Evolutionary conservation across 2,113 vertebrate species (phyloP).

Genomic region (Pristiophorus japonicus): DNA sequence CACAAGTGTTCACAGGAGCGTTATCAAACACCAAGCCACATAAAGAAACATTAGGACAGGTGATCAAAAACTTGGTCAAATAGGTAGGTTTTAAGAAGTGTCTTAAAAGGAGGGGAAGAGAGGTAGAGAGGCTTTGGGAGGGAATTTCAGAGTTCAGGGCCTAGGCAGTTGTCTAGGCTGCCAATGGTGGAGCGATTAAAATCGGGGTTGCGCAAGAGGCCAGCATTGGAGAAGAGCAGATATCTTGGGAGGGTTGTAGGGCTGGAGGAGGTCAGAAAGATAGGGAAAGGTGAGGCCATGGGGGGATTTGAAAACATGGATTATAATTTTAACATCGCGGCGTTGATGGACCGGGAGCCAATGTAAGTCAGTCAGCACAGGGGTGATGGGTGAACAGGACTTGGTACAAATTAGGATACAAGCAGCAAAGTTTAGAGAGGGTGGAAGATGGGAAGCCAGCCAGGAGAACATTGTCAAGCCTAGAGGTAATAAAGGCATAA

Average conservation of each 20-base stretch:
- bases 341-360: neutral
- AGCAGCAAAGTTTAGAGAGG: neutral
- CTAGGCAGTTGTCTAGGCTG: neutral
- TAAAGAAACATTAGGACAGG: neutral
- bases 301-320: neutral
- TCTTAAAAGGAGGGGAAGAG: neutral
- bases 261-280: neutral
- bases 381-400: neutral
- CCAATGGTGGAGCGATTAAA: neutral
- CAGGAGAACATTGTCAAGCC: neutral
- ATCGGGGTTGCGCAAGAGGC: neutral
- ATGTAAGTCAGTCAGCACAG: neutral
- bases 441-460: neutral
- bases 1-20: neutral
- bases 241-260: neutral
- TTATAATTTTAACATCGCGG: neutral
- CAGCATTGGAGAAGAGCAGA: neutral
- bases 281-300: neutral
- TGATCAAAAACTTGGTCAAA: neutral
- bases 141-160: neutral
- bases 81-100: neutral
- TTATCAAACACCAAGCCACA: neutral
- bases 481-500: neutral
- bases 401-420: neutral
- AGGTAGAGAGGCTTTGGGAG: neutral